These are phyloP conservation scores for Deroplatys truncata DNA, from an alignment of 2,888 invertebrate species.

Conservation along the genomic window DNA sequence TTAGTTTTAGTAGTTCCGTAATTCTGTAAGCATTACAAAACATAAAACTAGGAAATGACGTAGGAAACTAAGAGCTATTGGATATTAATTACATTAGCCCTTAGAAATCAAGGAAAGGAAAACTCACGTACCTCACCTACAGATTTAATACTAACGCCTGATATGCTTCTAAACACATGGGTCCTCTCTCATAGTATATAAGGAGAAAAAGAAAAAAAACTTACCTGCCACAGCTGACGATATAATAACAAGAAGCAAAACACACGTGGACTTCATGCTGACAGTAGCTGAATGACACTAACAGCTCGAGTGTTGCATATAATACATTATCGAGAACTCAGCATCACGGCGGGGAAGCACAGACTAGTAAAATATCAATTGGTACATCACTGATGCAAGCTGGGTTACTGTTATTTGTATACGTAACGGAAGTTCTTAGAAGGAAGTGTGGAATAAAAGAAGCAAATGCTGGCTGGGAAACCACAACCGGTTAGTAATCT, in stretches of 20 bases:
- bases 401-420: not conserved
- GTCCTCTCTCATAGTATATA: not conserved
- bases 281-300: not conserved
- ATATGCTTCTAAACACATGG: too few relatives aligned
- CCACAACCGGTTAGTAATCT: not conserved
- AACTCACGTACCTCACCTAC: too few relatives aligned
- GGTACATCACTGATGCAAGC: too few relatives aligned
- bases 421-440: not conserved
- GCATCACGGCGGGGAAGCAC: not conserved
- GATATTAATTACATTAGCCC: too few relatives aligned
- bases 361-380: not conserved
- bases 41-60: too few relatives aligned
- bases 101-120: too few relatives aligned
- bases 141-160: too few relatives aligned
- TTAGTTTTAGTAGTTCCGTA: too few relatives aligned
- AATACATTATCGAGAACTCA: not conserved
- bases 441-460: not conserved
- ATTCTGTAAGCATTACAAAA: too few relatives aligned
- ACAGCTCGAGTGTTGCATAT: not conserved
- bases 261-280: not conserved
- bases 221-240: not conserved
- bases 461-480: not conserved
- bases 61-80: too few relatives aligned
- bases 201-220: not conserved
- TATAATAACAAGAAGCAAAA: not conserved